Base-by-base conservation (phyloP, 2,113 vertebrate species). In the Lophotis ruficrista region DNA sequence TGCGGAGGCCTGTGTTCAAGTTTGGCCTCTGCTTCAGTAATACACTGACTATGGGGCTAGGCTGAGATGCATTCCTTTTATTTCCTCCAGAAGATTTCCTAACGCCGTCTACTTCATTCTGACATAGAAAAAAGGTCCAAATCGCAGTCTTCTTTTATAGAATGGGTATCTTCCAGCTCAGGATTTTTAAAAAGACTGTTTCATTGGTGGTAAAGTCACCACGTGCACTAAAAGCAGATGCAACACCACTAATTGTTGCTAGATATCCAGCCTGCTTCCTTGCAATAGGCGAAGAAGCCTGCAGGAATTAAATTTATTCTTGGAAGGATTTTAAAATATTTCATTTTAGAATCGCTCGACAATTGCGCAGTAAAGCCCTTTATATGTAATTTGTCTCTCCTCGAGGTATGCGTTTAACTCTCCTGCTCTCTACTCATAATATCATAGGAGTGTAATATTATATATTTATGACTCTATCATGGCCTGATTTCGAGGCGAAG, bases 381-480 rank as follows among this genome's bases (percentile, higher is more conserved):
- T 45, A 19, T 27, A 21, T 57, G 60, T 45, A 48, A 82, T 90
- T 84, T 48, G 60, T 92, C 72, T 87, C 86, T 94, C 83, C 43
- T 90, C 43, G 17, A 51, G 45, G 64, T 75, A 69, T 4, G 64
- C 85, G 2, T 81, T 92, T 71, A 95, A 90, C 85, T 94, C 86
- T 60, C 68, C 60, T 81, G 79, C 64, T 95, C 79, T 85, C 93
- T 56, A 47, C 75, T 83, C 92, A 96, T 90, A 81, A 38, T 92
- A 95, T 92, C 90, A 92, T 70, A 86, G 80, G 56, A 96, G 31
- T 3, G 78, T 19, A 77, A 35, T 89, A 94, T 96, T 81, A 96
- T 81, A 80, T 95, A 96, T 93, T 96, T 94, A 94, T 93, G 95
- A 92, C 68, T 91, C 72, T 68, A n/a, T 82, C 47, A 92, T 92